Evolutionary conservation across 1,140 invertebrate species (phyloP).

Genomic region (Nasonia giraulti): DNA sequence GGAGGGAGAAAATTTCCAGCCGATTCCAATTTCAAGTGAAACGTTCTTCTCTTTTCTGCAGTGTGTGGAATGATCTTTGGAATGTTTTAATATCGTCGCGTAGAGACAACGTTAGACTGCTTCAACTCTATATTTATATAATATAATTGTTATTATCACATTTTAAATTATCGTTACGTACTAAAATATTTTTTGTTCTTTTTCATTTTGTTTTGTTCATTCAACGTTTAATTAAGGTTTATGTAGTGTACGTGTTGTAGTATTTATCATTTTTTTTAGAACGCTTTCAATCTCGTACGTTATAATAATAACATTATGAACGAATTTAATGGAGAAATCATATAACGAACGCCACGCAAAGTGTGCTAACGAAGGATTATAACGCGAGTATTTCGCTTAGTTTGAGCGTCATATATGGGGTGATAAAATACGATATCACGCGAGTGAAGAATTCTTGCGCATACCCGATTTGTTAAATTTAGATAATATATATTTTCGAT

Average conservation of each 20-base stretch:
- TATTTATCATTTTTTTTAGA: background rate
- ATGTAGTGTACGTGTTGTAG: background rate
- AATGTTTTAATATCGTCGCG: background rate
- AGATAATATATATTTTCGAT: too few relatives aligned
- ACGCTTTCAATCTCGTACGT: background rate
- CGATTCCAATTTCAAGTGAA: background rate
- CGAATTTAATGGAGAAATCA: too few relatives aligned
- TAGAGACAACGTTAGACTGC: background rate
- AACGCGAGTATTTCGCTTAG: too few relatives aligned
- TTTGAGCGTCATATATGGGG: too few relatives aligned
- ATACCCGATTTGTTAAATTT: too few relatives aligned
- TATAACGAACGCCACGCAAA: too few relatives aligned
- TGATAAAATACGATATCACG: too few relatives aligned
- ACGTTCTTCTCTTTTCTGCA: background rate
- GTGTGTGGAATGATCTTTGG: background rate
- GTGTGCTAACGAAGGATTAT: too few relatives aligned
- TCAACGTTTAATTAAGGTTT: background rate
- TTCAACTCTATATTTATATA: background rate
- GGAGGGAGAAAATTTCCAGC: background rate
- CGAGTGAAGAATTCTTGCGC: too few relatives aligned
- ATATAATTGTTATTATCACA: slow-evolving; percentile 5
- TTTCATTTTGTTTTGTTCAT: background rate
- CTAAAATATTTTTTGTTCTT: slow-evolving; percentile 4
- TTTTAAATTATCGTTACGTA: background rate
- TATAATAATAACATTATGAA: too few relatives aligned